phyloP scores from a whole-genome alignment of 2,888 invertebrate species.

The Achlya flavicornis region DNA sequence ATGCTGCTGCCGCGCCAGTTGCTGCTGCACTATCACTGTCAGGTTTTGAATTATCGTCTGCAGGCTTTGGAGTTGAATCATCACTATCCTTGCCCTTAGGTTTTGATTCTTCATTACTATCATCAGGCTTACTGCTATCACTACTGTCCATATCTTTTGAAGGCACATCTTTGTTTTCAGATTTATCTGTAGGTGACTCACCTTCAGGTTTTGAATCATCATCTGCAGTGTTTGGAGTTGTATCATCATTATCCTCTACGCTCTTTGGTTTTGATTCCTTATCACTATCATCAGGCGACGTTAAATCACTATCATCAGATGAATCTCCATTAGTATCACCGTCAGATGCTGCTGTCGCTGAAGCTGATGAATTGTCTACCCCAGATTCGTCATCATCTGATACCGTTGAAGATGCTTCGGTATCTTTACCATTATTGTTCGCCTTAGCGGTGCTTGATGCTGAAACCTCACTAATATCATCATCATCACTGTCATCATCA shows the following conservation, averaged over 20 bases:
- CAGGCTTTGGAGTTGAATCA: background rate
- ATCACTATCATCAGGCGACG: background rate
- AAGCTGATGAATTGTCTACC: background rate
- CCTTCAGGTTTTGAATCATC: background rate
- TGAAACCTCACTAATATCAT: background rate
- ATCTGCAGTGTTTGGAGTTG: background rate
- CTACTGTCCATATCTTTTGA: background rate
- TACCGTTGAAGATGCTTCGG: background rate
- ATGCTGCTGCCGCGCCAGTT: background rate
- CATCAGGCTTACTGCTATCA: background rate
- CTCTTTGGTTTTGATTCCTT: too few species aligned
- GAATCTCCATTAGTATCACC: background rate
- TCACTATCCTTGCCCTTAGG: background rate
- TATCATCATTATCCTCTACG: background rate
- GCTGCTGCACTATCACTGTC: constrained; percentile 5
- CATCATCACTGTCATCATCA: background rate
- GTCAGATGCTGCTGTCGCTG: background rate
- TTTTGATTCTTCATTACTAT: too few species aligned
- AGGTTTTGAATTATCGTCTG: background rate
- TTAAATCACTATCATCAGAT: background rate
- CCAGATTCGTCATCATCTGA: background rate
- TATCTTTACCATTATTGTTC: background rate
- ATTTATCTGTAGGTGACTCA: too few species aligned
- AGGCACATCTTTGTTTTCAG: too few species aligned
- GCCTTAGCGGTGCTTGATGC: background rate